These are phyloP conservation scores for Glareola pratincola DNA, from an alignment of 2,113 vertebrate genomes.

Conservation along the genomic window DNA sequence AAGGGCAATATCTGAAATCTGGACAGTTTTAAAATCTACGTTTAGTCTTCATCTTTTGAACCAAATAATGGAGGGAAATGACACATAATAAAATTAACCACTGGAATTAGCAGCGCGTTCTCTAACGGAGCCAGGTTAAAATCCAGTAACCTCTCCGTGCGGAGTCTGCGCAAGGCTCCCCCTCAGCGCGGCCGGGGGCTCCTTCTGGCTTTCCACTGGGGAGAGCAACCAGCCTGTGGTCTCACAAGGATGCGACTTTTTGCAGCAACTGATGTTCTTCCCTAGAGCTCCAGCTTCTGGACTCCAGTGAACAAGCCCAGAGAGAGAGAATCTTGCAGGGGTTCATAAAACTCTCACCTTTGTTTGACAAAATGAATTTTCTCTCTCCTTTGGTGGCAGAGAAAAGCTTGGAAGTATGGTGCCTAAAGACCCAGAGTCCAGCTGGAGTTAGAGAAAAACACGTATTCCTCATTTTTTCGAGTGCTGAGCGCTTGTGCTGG, in stretches of 20 bases:
- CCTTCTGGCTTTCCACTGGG: not conserved
- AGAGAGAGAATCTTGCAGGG: not conserved
- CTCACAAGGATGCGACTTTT: not conserved
- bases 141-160: not conserved
- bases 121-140: not conserved
- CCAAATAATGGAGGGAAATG: constrained; percentile 50
- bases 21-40: constrained; percentile 6
- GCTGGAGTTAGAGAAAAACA: not conserved
- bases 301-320: not conserved
- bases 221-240: not conserved
- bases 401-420: not conserved
- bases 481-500: not conserved
- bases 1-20: constrained; percentile 15
- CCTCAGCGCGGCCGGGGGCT: fast-evolving
- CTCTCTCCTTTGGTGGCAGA: not conserved
- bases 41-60: constrained; percentile 60
- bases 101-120: constrained; percentile 42
- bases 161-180: not conserved
- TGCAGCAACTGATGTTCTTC: not conserved
- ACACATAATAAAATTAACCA: constrained; percentile 41
- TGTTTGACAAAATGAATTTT: not conserved
- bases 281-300: not conserved
- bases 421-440: not conserved
- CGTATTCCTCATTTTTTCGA: not conserved
- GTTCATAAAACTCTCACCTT: not conserved